A percentile compares a stretch with the other conserved stretches of the same genome.
These are phyloP conservation scores for Drosophila murphyi DNA, from an alignment of 1,140 invertebrate genomes.

Conservation along the genomic window DNA sequence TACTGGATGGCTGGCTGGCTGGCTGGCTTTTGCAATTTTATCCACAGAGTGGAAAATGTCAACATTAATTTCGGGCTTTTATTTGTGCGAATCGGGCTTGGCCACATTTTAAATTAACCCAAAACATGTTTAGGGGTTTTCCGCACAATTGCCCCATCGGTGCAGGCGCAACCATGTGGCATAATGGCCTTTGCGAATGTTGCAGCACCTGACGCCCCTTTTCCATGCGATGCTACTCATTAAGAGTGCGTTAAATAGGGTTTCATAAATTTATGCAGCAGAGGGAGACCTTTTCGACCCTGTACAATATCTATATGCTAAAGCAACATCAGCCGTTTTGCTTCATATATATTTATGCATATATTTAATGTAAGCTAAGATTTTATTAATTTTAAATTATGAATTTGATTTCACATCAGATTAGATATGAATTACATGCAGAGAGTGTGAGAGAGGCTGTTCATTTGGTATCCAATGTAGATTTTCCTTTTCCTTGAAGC, in stretches of 20 bases:
- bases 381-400: no score
- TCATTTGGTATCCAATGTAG: background rate
- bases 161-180: constrained; percentile 59
- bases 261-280: background rate
- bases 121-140: constrained; percentile 84
- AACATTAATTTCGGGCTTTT: constrained; percentile 83
- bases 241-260: constrained; percentile 1
- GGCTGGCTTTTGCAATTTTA: constrained; percentile 69
- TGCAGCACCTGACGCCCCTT: constrained; percentile 67
- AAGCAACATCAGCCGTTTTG: no score
- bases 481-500: background rate
- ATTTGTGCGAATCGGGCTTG: constrained; percentile 57
- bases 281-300: no score
- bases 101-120: constrained; percentile 84
- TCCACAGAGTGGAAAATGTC: constrained; percentile 79
- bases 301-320: no score
- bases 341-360: no score
- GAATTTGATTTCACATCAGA: no score
- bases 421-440: background rate
- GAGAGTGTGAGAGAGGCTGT: background rate
- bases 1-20: background rate
- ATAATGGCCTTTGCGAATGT: constrained; percentile 54
- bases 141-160: constrained; percentile 77
- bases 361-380: no score
- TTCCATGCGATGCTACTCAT: constrained; percentile 7